Percentiles rank a stretch among this genome's conserved stretches.
phyloP scores from a whole-genome alignment of 2,797 vertebrate species.

The Dendrocincla fuliginosa region DNA sequence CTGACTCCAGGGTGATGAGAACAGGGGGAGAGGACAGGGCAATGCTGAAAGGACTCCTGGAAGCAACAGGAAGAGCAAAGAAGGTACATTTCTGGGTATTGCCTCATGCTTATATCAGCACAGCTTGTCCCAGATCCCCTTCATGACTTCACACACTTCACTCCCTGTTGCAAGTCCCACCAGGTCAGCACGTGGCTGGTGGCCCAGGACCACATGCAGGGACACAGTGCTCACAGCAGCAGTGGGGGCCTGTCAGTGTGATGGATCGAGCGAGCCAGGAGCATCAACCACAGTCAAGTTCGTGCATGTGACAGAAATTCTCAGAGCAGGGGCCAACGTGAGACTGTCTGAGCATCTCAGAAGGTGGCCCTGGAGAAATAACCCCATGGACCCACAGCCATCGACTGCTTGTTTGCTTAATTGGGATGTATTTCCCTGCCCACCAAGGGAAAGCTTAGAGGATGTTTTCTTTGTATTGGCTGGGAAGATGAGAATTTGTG shows the following conservation, averaged over 20 bases:
- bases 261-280: background rate
- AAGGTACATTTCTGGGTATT: background rate
- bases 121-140: background rate
- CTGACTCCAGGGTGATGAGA: background rate
- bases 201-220: background rate
- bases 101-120: background rate
- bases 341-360: background rate
- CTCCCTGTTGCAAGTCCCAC: background rate
- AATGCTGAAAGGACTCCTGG: background rate
- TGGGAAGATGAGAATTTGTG: background rate
- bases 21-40: background rate
- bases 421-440: background rate
- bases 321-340: background rate
- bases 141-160: background rate
- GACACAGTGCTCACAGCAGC: background rate
- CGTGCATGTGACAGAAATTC: rapidly evolving
- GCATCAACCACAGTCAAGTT: background rate
- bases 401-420: background rate
- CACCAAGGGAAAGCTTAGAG: background rate
- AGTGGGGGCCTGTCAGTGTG: background rate
- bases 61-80: background rate
- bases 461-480: background rate
- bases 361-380: background rate
- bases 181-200: background rate
- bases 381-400: rapidly evolving